Base-by-base conservation (phyloP, 1,140 invertebrate species). In the Diorhabda elongata region DNA sequence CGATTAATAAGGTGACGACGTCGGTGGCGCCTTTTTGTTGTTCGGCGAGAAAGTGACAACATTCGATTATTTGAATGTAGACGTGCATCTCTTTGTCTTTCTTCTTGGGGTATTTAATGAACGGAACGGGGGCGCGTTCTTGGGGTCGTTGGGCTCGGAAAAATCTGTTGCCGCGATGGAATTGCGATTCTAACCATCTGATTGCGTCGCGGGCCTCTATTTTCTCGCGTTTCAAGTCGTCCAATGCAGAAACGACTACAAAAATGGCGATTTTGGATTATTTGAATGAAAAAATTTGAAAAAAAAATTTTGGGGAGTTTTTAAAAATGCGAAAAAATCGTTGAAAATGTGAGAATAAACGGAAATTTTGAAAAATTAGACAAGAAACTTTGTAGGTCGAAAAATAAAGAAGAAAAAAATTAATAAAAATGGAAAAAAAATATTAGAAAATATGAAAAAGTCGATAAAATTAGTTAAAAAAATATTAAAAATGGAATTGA, bases 131-230 rank as follows among this genome's bases (percentile, higher is more conserved):
- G 42, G 89, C 83, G 26, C 88, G 86, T 80, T 96, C 94, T 44
- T 92, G 89, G 26, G 90, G 87, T 44, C 91, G 86, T 80, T 96
- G 94, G 3, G 92, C 90, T 71, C 91, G 84, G 69, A 94, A 81
- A 78, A 91, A 95, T 64, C 93, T 84, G 70, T 93, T 94, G 26
- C 95, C 95, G 72, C 89, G 88, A 67, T 90, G 88, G 26, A 97
- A 88, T 82, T 96, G 93, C 42, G 85, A 81, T 81, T 97, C 95
- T 61, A 98, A 81, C 94, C 95, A 97, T 71, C 95, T 90, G 63
- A 95, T 97, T 2, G 92, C 93, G 79, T 96, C 93, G 61, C 95
- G 85, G 0, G 94, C 94, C 72, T 89, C 86, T 66, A 86, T 85
- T 72, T 86, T 90, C 77, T 87, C 89, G 71, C 88, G 90, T 82